Evolutionary conservation across 2,797 vertebrate species (phyloP), one percentile per base, ranked within the genome.

Genomic region (Chelidonichthys spinosus): DNA sequence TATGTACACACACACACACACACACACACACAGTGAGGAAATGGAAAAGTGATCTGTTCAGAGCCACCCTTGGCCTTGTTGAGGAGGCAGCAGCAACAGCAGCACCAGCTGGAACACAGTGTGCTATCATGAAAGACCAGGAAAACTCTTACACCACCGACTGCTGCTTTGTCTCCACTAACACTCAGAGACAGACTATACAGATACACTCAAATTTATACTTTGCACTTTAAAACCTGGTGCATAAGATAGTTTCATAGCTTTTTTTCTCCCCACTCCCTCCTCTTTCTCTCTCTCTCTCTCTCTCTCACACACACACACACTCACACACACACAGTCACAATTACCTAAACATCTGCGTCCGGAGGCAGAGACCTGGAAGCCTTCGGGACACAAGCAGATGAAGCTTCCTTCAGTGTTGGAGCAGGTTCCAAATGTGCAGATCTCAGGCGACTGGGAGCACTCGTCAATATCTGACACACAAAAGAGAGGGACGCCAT

Each of bases 381-480:
- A 99, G 10, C 97, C 97, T 46, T 96, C 94, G 1, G 96, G 96
- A 90, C 98, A 99, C 59, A 94, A 74, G 76, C 98, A 99, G 83
- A 74, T 96, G 92, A 98, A 99, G 90, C 97, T 98, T 81, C 98
- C 98, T 55, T 94, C 94, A 1, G 95, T 97, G 93, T 99, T 99
- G 82, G 95, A 95, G 88, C 98, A 99, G 11, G 95, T 97, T 60
- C 98, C 98, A 87, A 97, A 89, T 15, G 92, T 93, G 75, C 98
- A 99, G 44, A 96, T 96, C 87, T 97, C 97, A 36, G 96, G 95
- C n/a, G 94, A 93, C 87, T 97, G 95, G 61, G 94, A 90, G 75
- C 98, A 99, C 64, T 99, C 98, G 67, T 99, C 95, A 56, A 98
- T 98, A 92, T 99, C 98, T 99, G 87, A 64, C 90, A 90, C 89